Base-by-base conservation (phyloP, 2,888 invertebrate genomes). In the Cheilosia grossa region DNA sequence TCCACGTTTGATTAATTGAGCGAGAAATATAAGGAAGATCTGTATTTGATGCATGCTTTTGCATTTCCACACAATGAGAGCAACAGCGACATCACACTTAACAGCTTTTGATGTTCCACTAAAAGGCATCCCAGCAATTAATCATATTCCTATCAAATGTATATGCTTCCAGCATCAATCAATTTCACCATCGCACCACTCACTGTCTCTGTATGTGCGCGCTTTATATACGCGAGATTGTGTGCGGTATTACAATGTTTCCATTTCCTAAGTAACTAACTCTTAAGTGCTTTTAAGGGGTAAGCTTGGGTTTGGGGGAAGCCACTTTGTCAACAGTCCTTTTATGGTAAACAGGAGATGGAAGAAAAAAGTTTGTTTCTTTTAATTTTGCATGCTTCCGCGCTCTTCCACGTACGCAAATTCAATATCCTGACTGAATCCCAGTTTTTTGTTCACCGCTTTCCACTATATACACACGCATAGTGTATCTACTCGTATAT, bases 211-310 rank as follows among this genome's bases (percentile, higher is more conserved):
- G 33, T 61, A 21, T 82, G 42, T 69, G 7, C 49, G 42, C 27
- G 27, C 27, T 27, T 66, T 59, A 33, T 69, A 30, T 53, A 33
- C 21, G 33, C 7, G 13, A 21, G 44, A 9, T 15, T 75, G 49
- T 73, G 67, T 61, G 54, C 27, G 30, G 49, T 44, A 74, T 79
- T 74, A 74, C 44, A 74, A 82, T 82, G 82, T 79, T 63, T 44
- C 51, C 67, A 67, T 61, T 44, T 33, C 24, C 61, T 69, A 83
- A 83, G 74, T 83, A 64, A 80, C 83, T 74, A 42, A 80, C 70
- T 83, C 40, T 64, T 83, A 74, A 83, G 80, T 80, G 83, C 83
- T 83, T 83, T 83, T 80, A 80, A 83, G 59, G 80, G 74, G 83
- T 80, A 59, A 75, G 74, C 69, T 54, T 24, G 24, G 21, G 51